A percentile compares a stretch with the other conserved stretches of the same genome.
Evolutionary conservation across 2,113 vertebrate genomes (phyloP).

Genomic region (Machaerirhynchus nigripectus): DNA sequence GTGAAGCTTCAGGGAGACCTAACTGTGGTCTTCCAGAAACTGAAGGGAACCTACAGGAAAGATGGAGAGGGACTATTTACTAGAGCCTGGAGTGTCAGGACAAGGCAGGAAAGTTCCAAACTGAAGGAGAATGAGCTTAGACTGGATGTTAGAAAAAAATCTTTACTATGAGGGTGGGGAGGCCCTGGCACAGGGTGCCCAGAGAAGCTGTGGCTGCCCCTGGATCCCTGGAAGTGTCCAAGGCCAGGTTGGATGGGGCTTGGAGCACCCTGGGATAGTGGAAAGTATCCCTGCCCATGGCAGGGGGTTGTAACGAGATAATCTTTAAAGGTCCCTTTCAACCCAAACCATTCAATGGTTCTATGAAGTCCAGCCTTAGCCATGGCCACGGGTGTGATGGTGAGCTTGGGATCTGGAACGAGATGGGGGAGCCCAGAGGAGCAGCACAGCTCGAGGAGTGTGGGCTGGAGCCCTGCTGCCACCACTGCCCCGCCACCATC

Average conservation of each 20-base stretch:
- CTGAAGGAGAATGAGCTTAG: not conserved
- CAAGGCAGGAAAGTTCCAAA: too few relatives aligned
- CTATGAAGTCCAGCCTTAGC: not conserved
- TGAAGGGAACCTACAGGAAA: not conserved
- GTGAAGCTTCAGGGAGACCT: not conserved
- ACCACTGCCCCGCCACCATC: fast-evolving
- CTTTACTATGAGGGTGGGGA: fast-evolving
- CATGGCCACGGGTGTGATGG: fast-evolving
- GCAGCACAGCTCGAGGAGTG: fast-evolving
- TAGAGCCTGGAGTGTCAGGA: not conserved
- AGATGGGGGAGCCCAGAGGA: not conserved
- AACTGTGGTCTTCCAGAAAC: not conserved
- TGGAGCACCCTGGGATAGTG: fast-evolving
- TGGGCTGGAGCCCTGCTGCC: not conserved
- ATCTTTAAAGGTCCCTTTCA: fast-evolving
- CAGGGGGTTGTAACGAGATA: fast-evolving
- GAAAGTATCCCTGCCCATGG: not conserved
- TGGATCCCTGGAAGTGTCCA: not conserved
- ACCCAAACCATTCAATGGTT: too few relatives aligned
- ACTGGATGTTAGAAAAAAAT: not conserved
- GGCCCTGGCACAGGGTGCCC: fast-evolving
- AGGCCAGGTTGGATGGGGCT: fast-evolving
- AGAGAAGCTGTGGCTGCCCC: not conserved
- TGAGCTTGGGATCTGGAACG: fast-evolving
- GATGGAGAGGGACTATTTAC: not conserved